A percentile compares a stretch with the other conserved stretches of the same genome.
Conservation (phyloP, 2,888 invertebrate genomes). For the Sipunculus nudus region DNA sequence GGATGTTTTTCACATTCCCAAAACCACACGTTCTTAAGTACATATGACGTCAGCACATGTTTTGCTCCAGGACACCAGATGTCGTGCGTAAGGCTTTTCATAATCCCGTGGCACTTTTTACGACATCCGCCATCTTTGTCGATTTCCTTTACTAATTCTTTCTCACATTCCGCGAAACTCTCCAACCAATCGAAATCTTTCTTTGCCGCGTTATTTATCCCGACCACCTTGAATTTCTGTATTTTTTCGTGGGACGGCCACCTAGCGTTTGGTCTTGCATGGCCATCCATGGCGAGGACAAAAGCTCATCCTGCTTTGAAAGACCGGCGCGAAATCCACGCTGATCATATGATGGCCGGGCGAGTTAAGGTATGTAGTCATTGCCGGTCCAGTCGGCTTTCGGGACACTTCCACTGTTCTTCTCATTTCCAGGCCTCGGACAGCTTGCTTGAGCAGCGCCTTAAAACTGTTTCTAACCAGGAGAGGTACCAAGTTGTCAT, state of each 20-base stretch:
- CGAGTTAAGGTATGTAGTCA: not conserved
- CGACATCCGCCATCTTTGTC: slow-evolving; percentile 26
- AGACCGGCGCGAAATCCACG: slow-evolving; percentile 14
- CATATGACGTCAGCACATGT: too few relatives aligned
- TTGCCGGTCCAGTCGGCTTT: slow-evolving; percentile 9
- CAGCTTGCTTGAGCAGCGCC: too few relatives aligned
- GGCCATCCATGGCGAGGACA: slow-evolving; percentile 12
- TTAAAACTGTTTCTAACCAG: slow-evolving; percentile 1
- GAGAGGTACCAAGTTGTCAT: slow-evolving; percentile 1
- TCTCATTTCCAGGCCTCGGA: too few relatives aligned
- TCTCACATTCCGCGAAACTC: slow-evolving; percentile 17
- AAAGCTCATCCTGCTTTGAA: slow-evolving; percentile 8
- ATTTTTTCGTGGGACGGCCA: slow-evolving; percentile 24
- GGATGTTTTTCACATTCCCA: too few relatives aligned
- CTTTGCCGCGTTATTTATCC: slow-evolving; percentile 21
- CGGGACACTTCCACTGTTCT: not conserved
- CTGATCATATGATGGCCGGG: not conserved
- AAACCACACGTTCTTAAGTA: too few relatives aligned
- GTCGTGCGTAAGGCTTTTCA: slow-evolving; percentile 31
- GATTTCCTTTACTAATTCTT: slow-evolving; percentile 15
- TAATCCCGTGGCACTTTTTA: slow-evolving; percentile 28
- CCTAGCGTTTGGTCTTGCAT: not conserved
- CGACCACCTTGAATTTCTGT: slow-evolving; percentile 2
- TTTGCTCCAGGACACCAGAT: too few relatives aligned
- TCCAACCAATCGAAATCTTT: slow-evolving; percentile 22